Evolutionary conservation across 2,113 vertebrate genomes (phyloP).

Genomic region (Oreochromis tanganicae): DNA sequence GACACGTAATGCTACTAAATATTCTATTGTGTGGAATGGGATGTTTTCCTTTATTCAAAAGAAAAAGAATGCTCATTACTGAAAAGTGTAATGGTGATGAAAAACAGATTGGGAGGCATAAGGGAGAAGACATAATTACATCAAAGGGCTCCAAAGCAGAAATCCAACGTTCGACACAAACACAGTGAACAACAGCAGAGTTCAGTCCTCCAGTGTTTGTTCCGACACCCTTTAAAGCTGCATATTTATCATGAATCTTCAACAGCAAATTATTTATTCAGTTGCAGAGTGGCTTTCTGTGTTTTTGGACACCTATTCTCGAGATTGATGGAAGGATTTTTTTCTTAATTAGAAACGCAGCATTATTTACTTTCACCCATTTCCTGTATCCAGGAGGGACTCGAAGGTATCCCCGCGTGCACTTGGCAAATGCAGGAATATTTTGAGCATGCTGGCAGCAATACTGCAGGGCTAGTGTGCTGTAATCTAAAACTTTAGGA

Average conservation of each 20-base stretch:
- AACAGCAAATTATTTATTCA: neutral
- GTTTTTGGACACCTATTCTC: neutral
- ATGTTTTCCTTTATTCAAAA: slow-evolving; percentile 49
- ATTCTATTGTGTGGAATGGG: slow-evolving; percentile 52
- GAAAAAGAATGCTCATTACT: slow-evolving; percentile 52
- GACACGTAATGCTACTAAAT: slow-evolving; percentile 50
- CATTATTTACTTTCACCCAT: neutral
- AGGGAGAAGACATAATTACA: slow-evolving; percentile 56
- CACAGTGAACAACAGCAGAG: neutral
- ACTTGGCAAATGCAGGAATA: neutral
- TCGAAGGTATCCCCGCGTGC: neutral
- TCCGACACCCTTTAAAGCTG: neutral
- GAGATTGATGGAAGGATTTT: neutral
- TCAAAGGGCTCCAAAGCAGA: slow-evolving; percentile 44
- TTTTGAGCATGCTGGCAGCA: neutral
- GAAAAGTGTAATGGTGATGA: slow-evolving; percentile 55
- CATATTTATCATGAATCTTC: neutral
- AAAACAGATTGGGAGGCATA: slow-evolving; percentile 45
- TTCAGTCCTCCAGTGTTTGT: neutral
- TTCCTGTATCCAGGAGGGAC: neutral
- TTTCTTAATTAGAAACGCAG: neutral
- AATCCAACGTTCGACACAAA: neutral
- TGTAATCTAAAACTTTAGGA: neutral
- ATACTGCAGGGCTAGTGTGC: neutral
- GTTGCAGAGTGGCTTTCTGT: neutral